These are phyloP conservation scores for Tetramorium bicarinatum DNA, from an alignment of 2,888 invertebrate species.

Conservation along the genomic window DNA sequence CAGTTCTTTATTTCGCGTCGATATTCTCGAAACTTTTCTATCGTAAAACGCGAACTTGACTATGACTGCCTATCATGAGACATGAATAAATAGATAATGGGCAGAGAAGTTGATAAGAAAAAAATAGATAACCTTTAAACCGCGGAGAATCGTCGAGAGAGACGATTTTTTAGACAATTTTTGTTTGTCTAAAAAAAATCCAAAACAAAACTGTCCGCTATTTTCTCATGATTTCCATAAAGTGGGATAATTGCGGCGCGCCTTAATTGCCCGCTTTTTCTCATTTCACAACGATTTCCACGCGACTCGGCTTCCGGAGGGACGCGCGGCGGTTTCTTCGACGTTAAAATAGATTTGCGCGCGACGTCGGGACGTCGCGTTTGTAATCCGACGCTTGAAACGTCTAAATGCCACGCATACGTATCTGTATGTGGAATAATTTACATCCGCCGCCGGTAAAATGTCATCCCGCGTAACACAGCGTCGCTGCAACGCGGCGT, in stretches of 20 bases:
- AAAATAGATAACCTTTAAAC: not conserved
- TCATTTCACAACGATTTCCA: not conserved
- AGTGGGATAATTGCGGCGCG: not conserved
- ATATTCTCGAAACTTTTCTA: not conserved
- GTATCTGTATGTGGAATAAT: slow-evolving; percentile 47
- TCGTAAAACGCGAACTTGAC: not conserved
- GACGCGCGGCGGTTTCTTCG: slow-evolving; percentile 30
- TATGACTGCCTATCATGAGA: not conserved
- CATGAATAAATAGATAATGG: not conserved
- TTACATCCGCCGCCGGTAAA: slow-evolving; percentile 49
- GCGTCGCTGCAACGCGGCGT: slow-evolving; percentile 1
- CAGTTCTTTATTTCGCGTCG: not conserved
- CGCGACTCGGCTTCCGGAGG: not conserved
- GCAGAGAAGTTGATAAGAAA: not conserved
- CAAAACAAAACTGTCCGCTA: too few species aligned
- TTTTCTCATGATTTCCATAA: not conserved
- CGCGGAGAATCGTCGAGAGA: not conserved
- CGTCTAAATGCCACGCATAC: slow-evolving; percentile 47
- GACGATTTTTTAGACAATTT: not conserved
- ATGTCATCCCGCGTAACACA: slow-evolving; percentile 24
- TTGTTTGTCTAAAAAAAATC: not conserved
- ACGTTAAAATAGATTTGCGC: slow-evolving; percentile 40
- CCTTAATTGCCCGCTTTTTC: not conserved
- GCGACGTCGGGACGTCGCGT: slow-evolving; percentile 25
- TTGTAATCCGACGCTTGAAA: slow-evolving; percentile 39